phyloP scores from a whole-genome alignment of 2,797 vertebrate genomes.

The Acanthis flammea region DNA sequence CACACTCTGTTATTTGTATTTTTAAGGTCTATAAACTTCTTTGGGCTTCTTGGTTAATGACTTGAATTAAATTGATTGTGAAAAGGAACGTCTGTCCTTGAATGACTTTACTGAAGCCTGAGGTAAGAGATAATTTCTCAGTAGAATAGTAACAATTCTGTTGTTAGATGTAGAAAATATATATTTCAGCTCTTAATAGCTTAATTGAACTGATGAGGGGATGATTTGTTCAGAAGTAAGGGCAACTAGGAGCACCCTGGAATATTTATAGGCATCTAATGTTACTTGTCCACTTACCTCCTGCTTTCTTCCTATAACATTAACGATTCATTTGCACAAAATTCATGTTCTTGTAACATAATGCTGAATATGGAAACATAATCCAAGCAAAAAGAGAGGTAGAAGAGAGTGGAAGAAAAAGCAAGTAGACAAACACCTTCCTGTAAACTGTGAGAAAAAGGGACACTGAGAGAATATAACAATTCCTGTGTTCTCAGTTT shows the following conservation, averaged over 20 bases:
- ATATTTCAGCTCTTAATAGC: neutral
- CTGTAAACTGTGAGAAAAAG: neutral
- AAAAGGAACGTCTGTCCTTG: constrained; percentile 59
- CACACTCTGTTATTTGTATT: constrained; percentile 64
- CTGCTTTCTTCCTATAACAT: neutral
- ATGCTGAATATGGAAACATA: neutral
- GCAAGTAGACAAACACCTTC: neutral
- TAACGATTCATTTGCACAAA: neutral
- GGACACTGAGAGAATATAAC: neutral
- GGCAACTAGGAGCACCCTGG: neutral
- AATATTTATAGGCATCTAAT: neutral
- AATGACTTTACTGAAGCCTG: constrained; percentile 29
- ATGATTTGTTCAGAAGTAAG: neutral
- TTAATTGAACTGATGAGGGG: neutral
- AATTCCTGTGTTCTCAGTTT: neutral
- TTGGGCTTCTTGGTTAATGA: constrained; percentile 65
- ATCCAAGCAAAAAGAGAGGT: neutral
- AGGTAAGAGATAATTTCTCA: constrained; percentile 11
- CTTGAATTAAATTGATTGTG: constrained; percentile 68
- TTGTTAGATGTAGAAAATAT: neutral
- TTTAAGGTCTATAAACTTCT: constrained; percentile 70
- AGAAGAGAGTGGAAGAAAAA: neutral
- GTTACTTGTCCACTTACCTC: neutral
- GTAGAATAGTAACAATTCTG: neutral
- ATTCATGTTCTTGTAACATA: neutral